Conservation (phyloP, 1,140 invertebrate genomes). For the Copidosoma floridanum region DNA sequence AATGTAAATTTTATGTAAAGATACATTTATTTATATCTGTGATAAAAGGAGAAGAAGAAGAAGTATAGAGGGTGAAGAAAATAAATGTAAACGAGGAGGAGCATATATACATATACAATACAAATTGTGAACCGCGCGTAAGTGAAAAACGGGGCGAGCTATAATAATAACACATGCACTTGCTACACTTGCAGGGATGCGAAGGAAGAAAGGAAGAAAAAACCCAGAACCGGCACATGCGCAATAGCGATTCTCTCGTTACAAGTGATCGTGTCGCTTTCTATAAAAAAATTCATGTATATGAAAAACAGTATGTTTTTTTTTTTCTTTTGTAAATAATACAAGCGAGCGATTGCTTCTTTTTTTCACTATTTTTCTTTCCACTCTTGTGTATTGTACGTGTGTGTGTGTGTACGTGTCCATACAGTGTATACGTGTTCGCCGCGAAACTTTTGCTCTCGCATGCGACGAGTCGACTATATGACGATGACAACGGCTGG, state of each 20-base stretch:
- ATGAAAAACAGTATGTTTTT: too few species aligned
- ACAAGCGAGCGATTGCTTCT: background rate
- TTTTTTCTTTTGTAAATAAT: too few species aligned
- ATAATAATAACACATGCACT: background rate
- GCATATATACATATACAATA: constrained; percentile 4
- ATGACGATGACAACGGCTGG: background rate
- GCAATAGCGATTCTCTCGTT: too few species aligned
- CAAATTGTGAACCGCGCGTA: background rate
- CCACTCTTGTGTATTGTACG: background rate
- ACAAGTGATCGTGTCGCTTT: too few species aligned
- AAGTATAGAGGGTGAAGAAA: constrained; percentile 7
- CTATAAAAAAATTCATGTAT: too few species aligned
- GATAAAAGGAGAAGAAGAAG: constrained; percentile 54
- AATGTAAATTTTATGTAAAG: constrained; percentile 55
- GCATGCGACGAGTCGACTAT: too few species aligned
- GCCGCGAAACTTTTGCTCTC: too few species aligned
- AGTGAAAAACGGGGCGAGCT: background rate
- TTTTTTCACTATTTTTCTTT: background rate
- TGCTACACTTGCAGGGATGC: too few species aligned
- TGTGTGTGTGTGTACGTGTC: too few species aligned
- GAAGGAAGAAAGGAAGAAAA: too few species aligned
- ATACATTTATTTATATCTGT: constrained; percentile 67
- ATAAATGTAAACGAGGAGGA: constrained; percentile 2
- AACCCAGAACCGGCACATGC: too few species aligned
- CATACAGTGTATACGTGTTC: too few species aligned